Percentiles rank a stretch among this genome's conserved stretches.
Conservation (phyloP, 2,113 vertebrate species). For the Indicator indicator region DNA sequence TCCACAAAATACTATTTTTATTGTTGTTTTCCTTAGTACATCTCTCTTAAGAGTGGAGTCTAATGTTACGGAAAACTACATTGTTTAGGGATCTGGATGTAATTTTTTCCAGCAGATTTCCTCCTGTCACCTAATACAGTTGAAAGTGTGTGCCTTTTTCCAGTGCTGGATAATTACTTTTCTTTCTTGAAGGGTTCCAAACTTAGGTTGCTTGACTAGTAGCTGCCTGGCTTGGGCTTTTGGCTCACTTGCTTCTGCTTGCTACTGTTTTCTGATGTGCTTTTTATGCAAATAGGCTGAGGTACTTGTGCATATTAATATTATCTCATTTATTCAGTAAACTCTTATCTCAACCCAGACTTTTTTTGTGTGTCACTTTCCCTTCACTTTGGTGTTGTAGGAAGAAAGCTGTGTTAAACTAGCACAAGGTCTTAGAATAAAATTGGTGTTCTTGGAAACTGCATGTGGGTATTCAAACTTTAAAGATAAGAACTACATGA, state of each 20-base stretch:
- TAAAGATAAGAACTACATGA: neutral
- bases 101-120: neutral
- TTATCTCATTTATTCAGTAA: no score
- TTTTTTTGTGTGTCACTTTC: no score
- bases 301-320: no score
- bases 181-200: neutral
- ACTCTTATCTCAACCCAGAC: no score
- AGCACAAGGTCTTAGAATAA: neutral
- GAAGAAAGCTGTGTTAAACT: no score
- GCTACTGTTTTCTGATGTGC: no score
- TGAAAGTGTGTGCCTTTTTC: neutral
- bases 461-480: neutral
- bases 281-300: no score
- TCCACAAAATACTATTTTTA: neutral
- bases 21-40: neutral
- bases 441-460: neutral
- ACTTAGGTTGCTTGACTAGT: fast-evolving
- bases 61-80: neutral
- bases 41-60: neutral
- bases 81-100: neutral
- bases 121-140: neutral
- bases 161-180: neutral
- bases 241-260: no score
- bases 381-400: no score
- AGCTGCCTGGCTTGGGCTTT: no score